These are phyloP conservation scores for Bos javanicus DNA, from an alignment of 2,113 vertebrate genomes.

Conservation along the genomic window DNA sequence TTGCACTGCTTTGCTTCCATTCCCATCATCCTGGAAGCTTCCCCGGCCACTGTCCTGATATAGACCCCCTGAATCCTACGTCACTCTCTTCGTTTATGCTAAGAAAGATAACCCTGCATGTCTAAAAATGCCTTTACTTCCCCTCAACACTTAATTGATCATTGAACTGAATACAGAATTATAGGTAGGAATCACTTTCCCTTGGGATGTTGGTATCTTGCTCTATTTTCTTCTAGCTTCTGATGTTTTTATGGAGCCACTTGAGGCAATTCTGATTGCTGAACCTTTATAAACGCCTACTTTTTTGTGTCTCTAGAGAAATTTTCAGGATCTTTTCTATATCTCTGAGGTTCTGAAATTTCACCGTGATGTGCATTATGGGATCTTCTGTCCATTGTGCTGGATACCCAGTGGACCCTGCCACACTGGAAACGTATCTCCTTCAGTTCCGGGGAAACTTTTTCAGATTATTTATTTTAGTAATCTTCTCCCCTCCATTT, in stretches of 20 bases:
- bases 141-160: background rate
- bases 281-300: background rate
- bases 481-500: background rate
- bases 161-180: background rate
- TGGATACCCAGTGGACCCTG: background rate
- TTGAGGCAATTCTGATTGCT: background rate
- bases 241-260: constrained; percentile 39
- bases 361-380: background rate
- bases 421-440: background rate
- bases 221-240: constrained; percentile 1
- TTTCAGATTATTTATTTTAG: background rate
- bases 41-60: background rate
- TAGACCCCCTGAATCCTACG: background rate
- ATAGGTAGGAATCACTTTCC: background rate
- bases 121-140: constrained; percentile 12
- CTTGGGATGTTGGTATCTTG: background rate
- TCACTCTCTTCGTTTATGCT: background rate
- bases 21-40: background rate
- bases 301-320: constrained; percentile 6
- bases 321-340: constrained; percentile 4
- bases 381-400: background rate
- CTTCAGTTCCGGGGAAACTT: background rate
- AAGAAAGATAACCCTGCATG: background rate
- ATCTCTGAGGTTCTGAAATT: background rate
- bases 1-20: background rate